Evolutionary conservation across 1,140 invertebrate species (phyloP).

Genomic region (Microplitis demolitor): DNA sequence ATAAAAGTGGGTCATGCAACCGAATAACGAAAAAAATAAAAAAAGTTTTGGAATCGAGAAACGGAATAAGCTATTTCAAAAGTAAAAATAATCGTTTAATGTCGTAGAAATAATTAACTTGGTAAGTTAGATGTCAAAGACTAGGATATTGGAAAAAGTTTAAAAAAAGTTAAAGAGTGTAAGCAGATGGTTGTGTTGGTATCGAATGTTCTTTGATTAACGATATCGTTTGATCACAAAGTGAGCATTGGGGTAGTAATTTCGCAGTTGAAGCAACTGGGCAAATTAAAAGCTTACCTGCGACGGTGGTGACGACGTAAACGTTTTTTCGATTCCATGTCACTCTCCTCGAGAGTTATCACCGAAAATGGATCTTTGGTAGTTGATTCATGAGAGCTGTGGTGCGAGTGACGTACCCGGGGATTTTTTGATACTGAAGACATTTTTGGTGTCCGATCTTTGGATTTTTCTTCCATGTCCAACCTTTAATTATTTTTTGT

Average conservation of each 20-base stretch:
- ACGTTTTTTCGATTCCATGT: conserved; percentile 34
- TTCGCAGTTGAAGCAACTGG: not conserved
- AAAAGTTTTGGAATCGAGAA: not conserved
- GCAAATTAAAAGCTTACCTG: conserved; percentile 32
- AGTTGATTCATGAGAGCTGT: conserved; percentile 13
- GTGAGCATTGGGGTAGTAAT: no score
- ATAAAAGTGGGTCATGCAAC: no score
- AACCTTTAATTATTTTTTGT: not conserved
- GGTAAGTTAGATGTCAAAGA: no score
- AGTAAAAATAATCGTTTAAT: no score
- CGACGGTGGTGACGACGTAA: conserved; percentile 44
- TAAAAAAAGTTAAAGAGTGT: no score
- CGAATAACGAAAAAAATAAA: no score
- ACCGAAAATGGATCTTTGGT: conserved; percentile 26
- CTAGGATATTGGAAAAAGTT: no score
- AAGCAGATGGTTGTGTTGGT: no score
- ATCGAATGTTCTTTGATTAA: no score
- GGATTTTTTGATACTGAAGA: not conserved
- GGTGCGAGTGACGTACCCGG: conserved; percentile 10
- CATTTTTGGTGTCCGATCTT: not conserved
- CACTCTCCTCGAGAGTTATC: conserved; percentile 30
- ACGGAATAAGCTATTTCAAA: no score
- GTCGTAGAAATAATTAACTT: no score
- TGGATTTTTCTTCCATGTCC: not conserved
- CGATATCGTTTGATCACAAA: no score